Conservation (phyloP, 2,113 vertebrate genomes). For the Larimichthys polyactis region DNA sequence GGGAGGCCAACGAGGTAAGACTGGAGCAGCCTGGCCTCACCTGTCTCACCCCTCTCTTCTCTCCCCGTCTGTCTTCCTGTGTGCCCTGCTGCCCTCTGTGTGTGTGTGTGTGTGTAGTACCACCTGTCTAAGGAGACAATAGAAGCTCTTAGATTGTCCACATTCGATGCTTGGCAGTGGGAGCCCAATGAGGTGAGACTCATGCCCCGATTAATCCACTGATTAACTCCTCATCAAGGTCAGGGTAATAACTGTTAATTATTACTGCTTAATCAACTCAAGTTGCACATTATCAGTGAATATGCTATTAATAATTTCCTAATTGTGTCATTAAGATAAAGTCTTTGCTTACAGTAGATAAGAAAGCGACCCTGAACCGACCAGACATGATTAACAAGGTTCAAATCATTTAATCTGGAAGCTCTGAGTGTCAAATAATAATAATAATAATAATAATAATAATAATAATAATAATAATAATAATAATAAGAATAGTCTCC, state of each 20-base stretch:
- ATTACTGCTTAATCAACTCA: neutral
- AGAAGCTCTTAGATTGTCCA: conserved; percentile 91
- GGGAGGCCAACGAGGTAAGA: conserved; percentile 81
- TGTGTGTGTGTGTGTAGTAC: conserved; percentile 82
- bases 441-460: too few relatives aligned
- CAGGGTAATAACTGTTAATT: neutral
- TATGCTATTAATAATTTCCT: neutral
- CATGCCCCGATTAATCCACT: neutral
- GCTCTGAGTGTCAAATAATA: too few relatives aligned
- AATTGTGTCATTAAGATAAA: neutral
- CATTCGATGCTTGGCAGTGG: conserved; percentile 97
- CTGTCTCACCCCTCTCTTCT: conserved; percentile 52
- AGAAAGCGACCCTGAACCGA: neutral
- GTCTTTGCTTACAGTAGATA: neutral
- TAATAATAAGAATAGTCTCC: too few relatives aligned
- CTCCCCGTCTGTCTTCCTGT: neutral
- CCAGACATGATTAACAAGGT: too few relatives aligned
- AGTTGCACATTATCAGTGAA: neutral
- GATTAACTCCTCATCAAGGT: neutral
- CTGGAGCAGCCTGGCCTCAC: neutral
- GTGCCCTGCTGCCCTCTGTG: conserved; percentile 7
- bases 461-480: too few relatives aligned
- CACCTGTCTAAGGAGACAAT: conserved; percentile 94
- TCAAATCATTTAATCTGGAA: too few relatives aligned
- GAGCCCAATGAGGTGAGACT: conserved; percentile 93